A percentile compares a stretch with the other conserved stretches of the same genome.
Conservation (phyloP, 2,797 vertebrate species). For the Thalassophryne amazonica region DNA sequence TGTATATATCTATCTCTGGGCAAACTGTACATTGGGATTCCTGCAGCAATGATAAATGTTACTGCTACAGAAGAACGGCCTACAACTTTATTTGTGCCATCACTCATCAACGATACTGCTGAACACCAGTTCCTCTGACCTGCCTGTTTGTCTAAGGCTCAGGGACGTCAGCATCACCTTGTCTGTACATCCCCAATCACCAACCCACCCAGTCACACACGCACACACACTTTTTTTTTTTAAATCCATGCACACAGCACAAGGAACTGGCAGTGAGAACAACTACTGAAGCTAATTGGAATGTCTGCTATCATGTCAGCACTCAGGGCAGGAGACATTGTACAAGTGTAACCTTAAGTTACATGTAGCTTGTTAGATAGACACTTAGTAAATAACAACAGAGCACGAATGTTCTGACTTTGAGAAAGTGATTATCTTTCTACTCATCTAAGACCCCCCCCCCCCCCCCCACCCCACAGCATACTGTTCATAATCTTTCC, state of each 20-base stretch:
- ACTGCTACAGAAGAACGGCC: no score
- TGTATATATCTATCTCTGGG: no score
- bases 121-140: no score
- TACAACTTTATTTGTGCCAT: no score
- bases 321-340: slow-evolving; percentile 11
- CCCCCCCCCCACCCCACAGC: neutral
- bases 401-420: slow-evolving; percentile 21
- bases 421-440: slow-evolving; percentile 15
- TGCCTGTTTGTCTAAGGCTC: no score
- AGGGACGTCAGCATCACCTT: no score
- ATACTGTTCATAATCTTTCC: slow-evolving; percentile 4
- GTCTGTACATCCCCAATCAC: no score
- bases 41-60: no score
- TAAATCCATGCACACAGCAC: slow-evolving; percentile 23
- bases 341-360: slow-evolving; percentile 21
- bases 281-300: slow-evolving; percentile 34
- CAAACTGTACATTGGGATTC: no score
- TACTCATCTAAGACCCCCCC: slow-evolving; percentile 12
- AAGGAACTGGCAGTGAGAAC: slow-evolving; percentile 13
- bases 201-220: no score
- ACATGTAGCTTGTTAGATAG: slow-evolving; percentile 31
- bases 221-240: slow-evolving; percentile 22
- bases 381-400: slow-evolving; percentile 3
- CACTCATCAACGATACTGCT: no score
- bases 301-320: slow-evolving; percentile 13